phyloP scores from a whole-genome alignment of 2,888 invertebrate genomes.

The Aethes cnicana region DNA sequence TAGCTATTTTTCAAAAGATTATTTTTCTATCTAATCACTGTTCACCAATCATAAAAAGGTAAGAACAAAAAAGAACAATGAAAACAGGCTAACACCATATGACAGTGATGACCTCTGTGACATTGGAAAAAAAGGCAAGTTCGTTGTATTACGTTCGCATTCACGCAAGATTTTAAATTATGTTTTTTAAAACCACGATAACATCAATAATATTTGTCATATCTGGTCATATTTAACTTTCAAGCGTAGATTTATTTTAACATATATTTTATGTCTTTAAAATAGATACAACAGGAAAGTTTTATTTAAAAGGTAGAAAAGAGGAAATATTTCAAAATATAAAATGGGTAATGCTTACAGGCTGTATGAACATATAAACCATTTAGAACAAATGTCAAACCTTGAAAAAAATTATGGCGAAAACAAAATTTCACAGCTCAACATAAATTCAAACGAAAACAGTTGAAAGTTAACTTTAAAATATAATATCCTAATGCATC shows the following conservation, averaged over 20 bases:
- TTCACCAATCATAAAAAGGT: constrained; percentile 34
- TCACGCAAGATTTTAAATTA: constrained; percentile 5
- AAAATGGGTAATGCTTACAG: not conserved
- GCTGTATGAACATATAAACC: not conserved
- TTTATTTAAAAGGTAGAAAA: too few species aligned
- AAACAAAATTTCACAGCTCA: constrained; percentile 3
- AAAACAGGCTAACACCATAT: constrained; percentile 34
- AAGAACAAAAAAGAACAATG: not conserved
- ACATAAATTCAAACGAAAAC: constrained; percentile 13
- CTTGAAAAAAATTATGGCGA: not conserved
- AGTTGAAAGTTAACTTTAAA: constrained; percentile 1
- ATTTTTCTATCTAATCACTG: not conserved
- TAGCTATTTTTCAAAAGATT: not conserved
- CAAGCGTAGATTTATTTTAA: too few species aligned
- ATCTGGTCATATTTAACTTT: too few species aligned
- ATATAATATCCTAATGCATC: too few species aligned
- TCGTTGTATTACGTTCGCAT: not conserved
- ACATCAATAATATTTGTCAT: too few species aligned
- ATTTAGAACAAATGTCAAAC: too few species aligned
- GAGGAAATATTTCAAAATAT: too few species aligned
- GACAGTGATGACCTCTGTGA: constrained; percentile 45
- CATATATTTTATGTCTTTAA: too few species aligned
- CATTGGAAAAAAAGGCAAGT: constrained; percentile 40
- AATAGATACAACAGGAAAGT: too few species aligned
- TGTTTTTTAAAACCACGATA: too few species aligned